Evolutionary conservation across 2,888 invertebrate species (phyloP).

Genomic region (Agrilus mali): DNA sequence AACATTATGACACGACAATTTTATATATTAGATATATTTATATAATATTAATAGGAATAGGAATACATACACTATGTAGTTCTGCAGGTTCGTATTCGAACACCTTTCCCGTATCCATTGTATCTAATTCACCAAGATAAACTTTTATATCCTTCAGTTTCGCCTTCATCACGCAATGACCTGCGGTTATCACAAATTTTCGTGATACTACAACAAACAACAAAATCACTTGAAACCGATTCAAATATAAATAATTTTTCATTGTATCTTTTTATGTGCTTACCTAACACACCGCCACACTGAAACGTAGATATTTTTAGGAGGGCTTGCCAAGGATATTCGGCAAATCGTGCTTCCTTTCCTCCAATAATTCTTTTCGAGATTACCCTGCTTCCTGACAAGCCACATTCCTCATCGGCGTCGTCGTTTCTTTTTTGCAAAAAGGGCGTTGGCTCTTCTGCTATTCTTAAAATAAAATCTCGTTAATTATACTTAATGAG

Average conservation of each 20-base stretch:
- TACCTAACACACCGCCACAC: constrained; percentile 67
- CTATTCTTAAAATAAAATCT: neutral
- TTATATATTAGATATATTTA: no score
- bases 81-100: constrained; percentile 52
- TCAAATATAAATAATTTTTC: neutral
- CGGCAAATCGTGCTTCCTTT: constrained; percentile 59
- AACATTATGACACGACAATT: no score
- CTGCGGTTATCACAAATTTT: constrained; percentile 65
- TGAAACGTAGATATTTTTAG: constrained; percentile 72
- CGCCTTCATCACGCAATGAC: constrained; percentile 71
- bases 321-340: constrained; percentile 80
- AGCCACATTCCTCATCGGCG: constrained; percentile 50
- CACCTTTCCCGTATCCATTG: constrained; percentile 52
- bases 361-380: constrained; percentile 75
- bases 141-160: constrained; percentile 59
- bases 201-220: constrained; percentile 43
- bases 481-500: neutral
- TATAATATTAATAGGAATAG: no score
- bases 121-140: constrained; percentile 70
- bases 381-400: constrained; percentile 42
- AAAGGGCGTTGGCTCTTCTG: constrained; percentile 9
- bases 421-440: constrained; percentile 25
- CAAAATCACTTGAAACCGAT: constrained; percentile 1
- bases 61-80: constrained; percentile 36
- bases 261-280: constrained; percentile 1